A percentile compares a stretch with the other conserved stretches of the same genome.
phyloP scores from a whole-genome alignment of 2,113 vertebrate species.

The Elgaria multicarinata region DNA sequence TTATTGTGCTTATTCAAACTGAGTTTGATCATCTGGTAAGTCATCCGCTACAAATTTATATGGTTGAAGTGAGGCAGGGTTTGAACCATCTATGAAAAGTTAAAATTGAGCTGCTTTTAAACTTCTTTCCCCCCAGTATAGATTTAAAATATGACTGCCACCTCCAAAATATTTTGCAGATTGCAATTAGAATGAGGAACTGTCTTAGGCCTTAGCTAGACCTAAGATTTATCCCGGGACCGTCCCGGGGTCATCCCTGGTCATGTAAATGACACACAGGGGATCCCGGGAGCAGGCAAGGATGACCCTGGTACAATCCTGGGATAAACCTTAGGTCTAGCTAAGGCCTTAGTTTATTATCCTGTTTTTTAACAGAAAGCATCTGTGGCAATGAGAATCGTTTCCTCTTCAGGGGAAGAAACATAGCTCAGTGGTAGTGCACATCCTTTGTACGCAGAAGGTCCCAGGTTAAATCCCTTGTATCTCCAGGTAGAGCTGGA shows the following conservation, averaged over 20 bases:
- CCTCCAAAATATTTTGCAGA: neutral
- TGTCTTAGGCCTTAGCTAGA: too few species aligned
- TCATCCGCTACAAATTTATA: slow-evolving; percentile 45
- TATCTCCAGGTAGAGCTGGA: too few species aligned
- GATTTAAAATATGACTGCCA: slow-evolving; percentile 5
- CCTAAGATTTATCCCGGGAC: too few species aligned
- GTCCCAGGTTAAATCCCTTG: too few species aligned
- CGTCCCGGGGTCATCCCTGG: too few species aligned
- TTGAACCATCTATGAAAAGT: neutral
- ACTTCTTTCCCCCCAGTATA: neutral
- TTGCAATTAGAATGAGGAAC: neutral
- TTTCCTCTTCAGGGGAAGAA: neutral
- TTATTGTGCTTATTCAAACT: slow-evolving; percentile 46
- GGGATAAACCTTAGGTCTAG: too few species aligned
- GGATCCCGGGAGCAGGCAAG: too few species aligned
- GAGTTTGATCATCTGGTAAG: slow-evolving; percentile 45
- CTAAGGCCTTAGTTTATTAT: neutral
- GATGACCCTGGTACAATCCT: too few species aligned
- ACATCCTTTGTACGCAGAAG: too few species aligned
- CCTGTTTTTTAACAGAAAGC: neutral
- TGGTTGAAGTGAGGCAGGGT: too few species aligned
- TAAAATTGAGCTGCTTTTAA: neutral
- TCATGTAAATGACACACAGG: too few species aligned
- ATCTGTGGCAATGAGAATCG: neutral
- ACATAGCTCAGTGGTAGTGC: neutral